Evolutionary conservation across 2,888 invertebrate species (phyloP).

Genomic region (Campaea margaritaria): DNA sequence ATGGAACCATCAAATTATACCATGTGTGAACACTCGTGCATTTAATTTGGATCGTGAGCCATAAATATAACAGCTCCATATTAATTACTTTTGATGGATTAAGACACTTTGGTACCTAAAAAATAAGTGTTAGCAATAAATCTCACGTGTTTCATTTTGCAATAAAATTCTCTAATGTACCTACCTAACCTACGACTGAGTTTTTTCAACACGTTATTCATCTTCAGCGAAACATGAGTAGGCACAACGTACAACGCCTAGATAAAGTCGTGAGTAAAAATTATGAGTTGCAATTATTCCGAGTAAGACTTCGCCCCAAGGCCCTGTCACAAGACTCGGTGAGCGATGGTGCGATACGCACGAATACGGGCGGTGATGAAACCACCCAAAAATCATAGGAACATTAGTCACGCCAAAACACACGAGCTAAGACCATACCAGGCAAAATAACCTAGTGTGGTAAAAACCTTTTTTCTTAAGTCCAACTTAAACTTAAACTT

Average conservation of each 20-base stretch:
- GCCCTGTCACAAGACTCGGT: conserved; percentile 61
- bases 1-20: conserved; percentile 43
- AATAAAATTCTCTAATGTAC: neutral
- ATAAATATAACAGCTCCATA: conserved; percentile 35
- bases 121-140: conserved; percentile 22
- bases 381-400: conserved; percentile 30
- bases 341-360: conserved; percentile 53
- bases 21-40: conserved; percentile 45
- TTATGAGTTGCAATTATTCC: conserved; percentile 27
- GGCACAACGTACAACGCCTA: conserved; percentile 16
- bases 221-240: conserved; percentile 3
- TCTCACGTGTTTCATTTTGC: neutral
- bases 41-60: conserved; percentile 30
- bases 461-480: conserved; percentile 12
- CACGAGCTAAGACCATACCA: neutral
- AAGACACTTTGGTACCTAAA: conserved; percentile 19
- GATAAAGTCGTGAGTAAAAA: conserved; percentile 27
- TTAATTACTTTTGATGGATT: conserved; percentile 34
- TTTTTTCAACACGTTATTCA: neutral
- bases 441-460: neutral
- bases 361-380: conserved; percentile 63
- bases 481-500: conserved; percentile 2
- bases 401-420: conserved; percentile 18
- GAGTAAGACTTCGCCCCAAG: conserved; percentile 42
- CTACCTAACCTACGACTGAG: too few relatives aligned